Evolutionary conservation across 2,888 invertebrate genomes (phyloP).

Genomic region (Anaspis maculata): DNA sequence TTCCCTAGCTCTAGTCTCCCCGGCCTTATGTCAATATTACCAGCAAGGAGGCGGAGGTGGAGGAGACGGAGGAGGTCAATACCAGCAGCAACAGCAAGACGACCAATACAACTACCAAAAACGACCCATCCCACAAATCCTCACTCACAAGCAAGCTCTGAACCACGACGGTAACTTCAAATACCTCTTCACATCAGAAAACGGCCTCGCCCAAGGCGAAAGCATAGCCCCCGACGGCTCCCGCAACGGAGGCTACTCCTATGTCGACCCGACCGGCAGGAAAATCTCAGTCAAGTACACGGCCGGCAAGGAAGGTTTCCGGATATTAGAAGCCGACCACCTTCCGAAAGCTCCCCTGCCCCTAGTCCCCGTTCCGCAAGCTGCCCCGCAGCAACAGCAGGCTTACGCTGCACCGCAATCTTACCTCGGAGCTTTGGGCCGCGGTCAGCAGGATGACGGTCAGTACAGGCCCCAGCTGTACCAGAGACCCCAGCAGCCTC

Average conservation of each 20-base stretch:
- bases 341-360: slow-evolving; percentile 37
- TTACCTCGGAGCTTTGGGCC: slow-evolving; percentile 13
- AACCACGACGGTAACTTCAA: slow-evolving; percentile 60
- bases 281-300: slow-evolving; percentile 53
- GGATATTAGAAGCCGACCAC: slow-evolving; percentile 44
- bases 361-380: slow-evolving; percentile 23
- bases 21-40: slow-evolving; percentile 20
- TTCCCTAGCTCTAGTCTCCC: slow-evolving; percentile 18
- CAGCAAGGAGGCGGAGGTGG: slow-evolving; percentile 10
- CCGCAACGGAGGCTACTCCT: slow-evolving; percentile 46
- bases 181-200: slow-evolving; percentile 60
- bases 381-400: slow-evolving; percentile 14
- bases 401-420: slow-evolving; percentile 17
- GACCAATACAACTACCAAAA: slow-evolving; percentile 24
- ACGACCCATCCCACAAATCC: slow-evolving; percentile 44
- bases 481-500: slow-evolving; percentile 13
- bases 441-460: slow-evolving; percentile 26
- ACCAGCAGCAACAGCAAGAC: slow-evolving; percentile 14
- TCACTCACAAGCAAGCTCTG: slow-evolving; percentile 56
- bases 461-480: slow-evolving; percentile 31
- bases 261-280: slow-evolving; percentile 53
- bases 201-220: slow-evolving; percentile 60
- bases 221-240: slow-evolving; percentile 60
- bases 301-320: slow-evolving; percentile 45
- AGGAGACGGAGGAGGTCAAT: slow-evolving; percentile 10